Base-by-base conservation (phyloP, 2,888 invertebrate genomes). In the Andrena minutula region DNA sequence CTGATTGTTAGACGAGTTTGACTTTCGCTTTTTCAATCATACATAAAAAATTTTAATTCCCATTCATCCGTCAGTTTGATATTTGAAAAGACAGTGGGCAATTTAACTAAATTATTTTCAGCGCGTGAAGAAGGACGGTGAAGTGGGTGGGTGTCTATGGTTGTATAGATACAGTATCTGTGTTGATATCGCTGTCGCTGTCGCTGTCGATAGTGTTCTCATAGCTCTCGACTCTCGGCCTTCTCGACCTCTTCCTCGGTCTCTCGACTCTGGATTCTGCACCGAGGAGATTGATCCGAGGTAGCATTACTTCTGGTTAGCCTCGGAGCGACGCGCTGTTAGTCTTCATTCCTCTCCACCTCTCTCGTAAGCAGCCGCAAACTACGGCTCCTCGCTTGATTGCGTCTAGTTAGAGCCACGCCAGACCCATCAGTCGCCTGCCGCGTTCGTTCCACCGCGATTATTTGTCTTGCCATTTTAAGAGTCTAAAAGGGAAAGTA, bases 281-380 rank as follows among this genome's bases (percentile, higher is more conserved):
- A 86, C 85, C 84, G 66, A 88, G 89, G 87, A 92, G 93, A 94
- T 94, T 93, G 93, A 93, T 93, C 92, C 91, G 90, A 89, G 89
- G 90, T 89, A 89, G 91, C 92, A 94, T 93, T 93, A 93, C 92
- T 93, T 91, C 92, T 93, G 93, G 93, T 94, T 94, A 94, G 92
- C 93, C 93, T 91, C 92, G 87, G 87, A 91, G 91, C 90, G 92
- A 92, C 91, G 91, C 90, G 91, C 90, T 92, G 92, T 93, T 93
- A 93, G 92, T 93, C 93, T 93, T 93, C 93, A 93, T 93, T 93
- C 92, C 89, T 90, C 88, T 88, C 84, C 83, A 75, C 84, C 88
- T 87, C 26, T 70, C 90, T 88, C 83, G 87, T 88, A 84, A 88
- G 89, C 84, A 82, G 89, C 91, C 89, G 83, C 91, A 91, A 91